Base-by-base conservation (phyloP, 1,140 invertebrate genomes). In the Ganaspis sp. region DNA sequence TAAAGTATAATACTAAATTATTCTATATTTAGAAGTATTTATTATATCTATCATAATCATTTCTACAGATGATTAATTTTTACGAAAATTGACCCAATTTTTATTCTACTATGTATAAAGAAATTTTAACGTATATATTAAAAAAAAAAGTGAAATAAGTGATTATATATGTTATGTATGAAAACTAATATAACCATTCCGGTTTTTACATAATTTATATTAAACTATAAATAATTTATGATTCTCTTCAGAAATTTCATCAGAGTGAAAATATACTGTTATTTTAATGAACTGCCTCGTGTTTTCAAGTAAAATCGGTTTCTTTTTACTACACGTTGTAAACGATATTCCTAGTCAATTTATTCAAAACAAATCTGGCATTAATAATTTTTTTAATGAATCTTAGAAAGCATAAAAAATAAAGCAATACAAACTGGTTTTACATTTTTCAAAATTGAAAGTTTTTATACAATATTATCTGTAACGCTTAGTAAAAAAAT, bases 401-500 rank as follows among this genome's bases (percentile, higher is more conserved):
- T 45, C 12, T 45, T 45, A 45, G 42, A 45, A 45, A 45, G 42
- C 42, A n/a, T 45, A n/a, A 45, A 45, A 45, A 45, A 45, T 45
- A n/a, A n/a, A 15, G 42, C 12, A 45, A n/a, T 15, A 3, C n/a
- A 45, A 45, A 34, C 29, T 34, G 29, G 29, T 34, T 34, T 6
- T 34, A 2, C 2, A 34, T 34, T 34, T 34, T 34, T 34, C 2
- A 34, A 6, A 3, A 34, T 6, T 6, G 29, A 34, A 34, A 34
- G 29, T 34, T 34, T 34, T 34, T 34, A 34, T 2, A 34, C n/a
- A n/a, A n/a, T n/a, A 34, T 34, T 34, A 34, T 34, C 29, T 34
- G 29, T 2, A 34, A 34, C 29, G 6, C 29, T 34, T 34, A 79
- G 70, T 73, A 74, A 74, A 78, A n/a, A n/a, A n/a, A n/a, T n/a